Evolutionary conservation across 2,113 vertebrate genomes (phyloP), one percentile per base, ranked within the genome.

Genomic region (Bubo blakistoni): DNA sequence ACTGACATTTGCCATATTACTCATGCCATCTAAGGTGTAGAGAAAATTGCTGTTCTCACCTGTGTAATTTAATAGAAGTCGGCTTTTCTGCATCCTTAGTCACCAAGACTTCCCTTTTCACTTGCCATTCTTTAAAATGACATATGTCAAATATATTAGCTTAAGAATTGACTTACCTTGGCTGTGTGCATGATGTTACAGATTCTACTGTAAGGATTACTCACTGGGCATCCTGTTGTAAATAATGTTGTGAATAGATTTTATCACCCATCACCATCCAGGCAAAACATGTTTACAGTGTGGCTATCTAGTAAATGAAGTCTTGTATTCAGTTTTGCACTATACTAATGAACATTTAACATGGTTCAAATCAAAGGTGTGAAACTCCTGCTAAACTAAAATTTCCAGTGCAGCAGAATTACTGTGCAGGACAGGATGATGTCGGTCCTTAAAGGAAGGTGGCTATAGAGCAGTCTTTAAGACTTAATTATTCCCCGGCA

Each of bases 41-140:
- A 87, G 88, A 54, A 47, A 77, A 92, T 49, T 42, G 44, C 93
- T 83, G 49, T 27, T 78, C 86, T 95, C 81, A 92, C 91, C 94
- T 65, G 57, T 57, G 72, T 4, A 47, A 49, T 62, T 76, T 6
- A 18, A 73, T 1, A 70, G 73, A 25, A 66, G 25, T 34, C 0
- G 1, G 42, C 52, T 91, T 74, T 67, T 47, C 91, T 88, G 65
- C 27, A 4, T 36, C 65, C 86, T 73, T 46, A 81, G 86, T 81
- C 77, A 49, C 34, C 30, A 47, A 13, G 18, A 17, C 44, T 62
- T 86, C 81, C 76, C 59, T 92, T 78, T 47, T 34, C 44, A 9
- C 61, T n/a, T 18, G 63, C 77, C 69, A 26, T 81, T 85, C 82
- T 67, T 38, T 9, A 80, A 38, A 34, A 73, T 26, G 49, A 49